Evolutionary conservation across 2,113 vertebrate species (phyloP), one percentile per base, ranked within the genome.

Genomic region (Pelusios castaneus): DNA sequence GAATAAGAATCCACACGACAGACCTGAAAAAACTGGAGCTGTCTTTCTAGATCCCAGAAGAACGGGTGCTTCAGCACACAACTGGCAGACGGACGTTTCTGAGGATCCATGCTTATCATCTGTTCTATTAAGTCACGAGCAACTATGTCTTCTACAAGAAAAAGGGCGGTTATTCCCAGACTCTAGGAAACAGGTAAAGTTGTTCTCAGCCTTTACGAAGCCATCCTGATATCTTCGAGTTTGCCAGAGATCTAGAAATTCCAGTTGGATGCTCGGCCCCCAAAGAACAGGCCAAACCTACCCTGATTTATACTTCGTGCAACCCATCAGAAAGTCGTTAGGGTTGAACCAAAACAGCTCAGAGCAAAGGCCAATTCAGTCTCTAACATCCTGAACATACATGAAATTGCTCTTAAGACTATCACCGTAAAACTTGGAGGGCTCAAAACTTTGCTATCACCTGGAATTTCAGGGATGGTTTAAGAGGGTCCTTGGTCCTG

Each of bases 21-120:
- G 84, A 99, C 99, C 99, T 99, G 99, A 89, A 99, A 99, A 96
- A 99, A 99, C 92, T 99, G 99, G 58, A 99, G 98, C 98, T 99
- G 99, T 93, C 99, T 99, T 85, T 99, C 99, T 82, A 99, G 97
- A 91, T 98, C 98, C 99, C 99, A 99, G 96, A 99, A 99, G 97
- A 99, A 99, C 0, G 99, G 99, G 70, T 99, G 99, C 60, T 99
- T 99, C 16, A 99, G 98, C 90, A 99, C 98, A 5, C 98, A 98
- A 91, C 98, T 98, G 2, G 99, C 99, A 2, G 98, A 98, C 0
- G 99, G 99, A 27, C 99, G 98, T 82, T 91, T 97, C 89, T 99
- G 98, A 12, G 99, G 99, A 73, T 99, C 99, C 98, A 98, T 98
- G 12, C 97, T 99, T 75, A 99, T 97, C 99, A 99, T 99, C 87